Evolutionary conservation across 1,140 invertebrate species (phyloP).

Genomic region (Orchestia grillus): DNA sequence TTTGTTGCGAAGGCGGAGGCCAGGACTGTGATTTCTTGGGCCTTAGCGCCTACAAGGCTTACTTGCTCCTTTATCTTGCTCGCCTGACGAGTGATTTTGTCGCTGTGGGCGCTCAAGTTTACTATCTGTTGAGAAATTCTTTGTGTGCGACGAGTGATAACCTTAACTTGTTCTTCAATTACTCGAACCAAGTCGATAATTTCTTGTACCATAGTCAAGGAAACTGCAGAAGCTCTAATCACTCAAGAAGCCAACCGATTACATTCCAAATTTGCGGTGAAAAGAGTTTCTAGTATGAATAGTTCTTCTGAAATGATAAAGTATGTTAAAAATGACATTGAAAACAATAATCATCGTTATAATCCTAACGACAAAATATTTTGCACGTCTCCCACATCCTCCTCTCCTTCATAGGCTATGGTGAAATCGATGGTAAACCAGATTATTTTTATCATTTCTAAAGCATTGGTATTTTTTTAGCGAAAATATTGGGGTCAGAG

Average conservation of each 20-base stretch:
- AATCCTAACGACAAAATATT: no score
- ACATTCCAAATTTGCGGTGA: not conserved
- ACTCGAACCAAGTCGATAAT: constrained; percentile 33
- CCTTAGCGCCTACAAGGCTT: constrained; percentile 1
- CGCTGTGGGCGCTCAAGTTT: constrained; percentile 44
- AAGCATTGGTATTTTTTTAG: not conserved
- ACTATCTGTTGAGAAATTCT: constrained; percentile 32
- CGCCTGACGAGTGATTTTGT: constrained; percentile 31
- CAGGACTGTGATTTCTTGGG: constrained; percentile 17
- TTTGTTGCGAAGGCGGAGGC: constrained; percentile 19
- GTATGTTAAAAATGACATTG: not conserved
- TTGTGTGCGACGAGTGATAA: constrained; percentile 1
- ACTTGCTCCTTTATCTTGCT: constrained; percentile 31
- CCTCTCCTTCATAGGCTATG: no score
- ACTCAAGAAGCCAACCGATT: not conserved
- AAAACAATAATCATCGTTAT: not conserved
- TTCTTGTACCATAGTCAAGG: constrained; percentile 41
- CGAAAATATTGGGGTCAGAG: not conserved
- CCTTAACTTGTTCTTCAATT: constrained; percentile 16
- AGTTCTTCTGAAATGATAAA: not conserved
- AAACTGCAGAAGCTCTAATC: not conserved
- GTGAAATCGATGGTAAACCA: not conserved
- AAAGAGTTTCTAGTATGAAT: not conserved
- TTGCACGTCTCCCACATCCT: no score
- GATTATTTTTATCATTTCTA: not conserved